Evolutionary conservation across 2,797 vertebrate species (phyloP).

Genomic region (Enteromius viviparus): DNA sequence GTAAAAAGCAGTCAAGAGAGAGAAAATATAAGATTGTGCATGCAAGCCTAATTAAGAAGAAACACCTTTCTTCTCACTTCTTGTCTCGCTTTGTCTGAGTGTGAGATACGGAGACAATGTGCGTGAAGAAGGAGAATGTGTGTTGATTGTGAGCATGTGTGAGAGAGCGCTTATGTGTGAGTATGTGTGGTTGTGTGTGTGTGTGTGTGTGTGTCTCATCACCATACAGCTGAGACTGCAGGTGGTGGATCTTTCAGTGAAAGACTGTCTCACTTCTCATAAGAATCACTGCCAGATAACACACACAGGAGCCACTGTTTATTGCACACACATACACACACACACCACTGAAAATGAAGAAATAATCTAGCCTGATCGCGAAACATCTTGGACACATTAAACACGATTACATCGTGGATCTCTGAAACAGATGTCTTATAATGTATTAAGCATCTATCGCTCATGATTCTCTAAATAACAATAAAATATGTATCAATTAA

Average conservation of each 20-base stretch:
- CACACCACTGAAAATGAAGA: constrained; percentile 32
- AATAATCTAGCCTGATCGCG: constrained; percentile 32
- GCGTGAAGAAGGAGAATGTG: constrained; percentile 57
- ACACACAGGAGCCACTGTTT: constrained; percentile 56
- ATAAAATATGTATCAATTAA: constrained; percentile 9
- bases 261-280: constrained; percentile 58
- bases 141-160: constrained; percentile 51
- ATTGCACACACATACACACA: constrained; percentile 33
- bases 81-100: constrained; percentile 30
- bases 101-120: constrained; percentile 35
- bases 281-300: constrained; percentile 55
- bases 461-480: constrained; percentile 20
- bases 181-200: constrained; percentile 52
- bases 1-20: background rate
- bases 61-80: constrained; percentile 42
- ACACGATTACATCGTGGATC: constrained; percentile 20
- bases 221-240: constrained; percentile 83
- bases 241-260: constrained; percentile 71
- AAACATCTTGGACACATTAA: constrained; percentile 28
- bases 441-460: constrained; percentile 5
- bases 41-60: constrained; percentile 39
- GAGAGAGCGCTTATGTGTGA: constrained; percentile 32
- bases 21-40: constrained; percentile 17
- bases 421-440: background rate
- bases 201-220: constrained; percentile 74